Evolutionary conservation across 2,888 invertebrate genomes (phyloP).

Genomic region (Apantesis nais): DNA sequence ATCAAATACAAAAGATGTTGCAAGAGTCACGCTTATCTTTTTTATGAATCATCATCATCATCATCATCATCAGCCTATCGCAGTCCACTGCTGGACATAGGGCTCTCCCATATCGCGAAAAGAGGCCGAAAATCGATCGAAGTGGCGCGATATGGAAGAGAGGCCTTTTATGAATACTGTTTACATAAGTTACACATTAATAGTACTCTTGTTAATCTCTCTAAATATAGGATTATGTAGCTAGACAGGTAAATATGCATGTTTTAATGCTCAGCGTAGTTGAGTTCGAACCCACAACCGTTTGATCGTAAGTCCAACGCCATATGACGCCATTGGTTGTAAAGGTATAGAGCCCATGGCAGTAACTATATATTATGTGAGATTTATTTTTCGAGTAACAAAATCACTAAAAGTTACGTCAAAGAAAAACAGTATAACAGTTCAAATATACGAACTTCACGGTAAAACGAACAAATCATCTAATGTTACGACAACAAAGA

Average conservation of each 20-base stretch:
- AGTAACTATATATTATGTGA: not conserved
- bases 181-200: no score
- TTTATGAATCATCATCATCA: no score
- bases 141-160: no score
- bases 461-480: not conserved
- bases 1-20: no score
- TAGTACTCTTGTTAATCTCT: no score
- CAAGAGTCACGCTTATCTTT: no score
- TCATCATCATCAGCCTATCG: no score
- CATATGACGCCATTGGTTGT: not conserved
- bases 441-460: not conserved
- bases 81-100: no score
- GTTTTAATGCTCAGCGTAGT: not conserved
- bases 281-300: not conserved
- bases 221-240: no score
- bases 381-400: not conserved
- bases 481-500: slow-evolving; percentile 10
- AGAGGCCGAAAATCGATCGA: no score
- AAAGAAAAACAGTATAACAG: not conserved
- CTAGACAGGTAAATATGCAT: not conserved
- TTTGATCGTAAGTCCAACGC: not conserved
- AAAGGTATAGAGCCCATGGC: not conserved
- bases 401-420: not conserved
- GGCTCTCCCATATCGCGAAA: no score
- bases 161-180: no score